Conservation (phyloP, 2,113 vertebrate genomes). For the Myotis davidii region DNA sequence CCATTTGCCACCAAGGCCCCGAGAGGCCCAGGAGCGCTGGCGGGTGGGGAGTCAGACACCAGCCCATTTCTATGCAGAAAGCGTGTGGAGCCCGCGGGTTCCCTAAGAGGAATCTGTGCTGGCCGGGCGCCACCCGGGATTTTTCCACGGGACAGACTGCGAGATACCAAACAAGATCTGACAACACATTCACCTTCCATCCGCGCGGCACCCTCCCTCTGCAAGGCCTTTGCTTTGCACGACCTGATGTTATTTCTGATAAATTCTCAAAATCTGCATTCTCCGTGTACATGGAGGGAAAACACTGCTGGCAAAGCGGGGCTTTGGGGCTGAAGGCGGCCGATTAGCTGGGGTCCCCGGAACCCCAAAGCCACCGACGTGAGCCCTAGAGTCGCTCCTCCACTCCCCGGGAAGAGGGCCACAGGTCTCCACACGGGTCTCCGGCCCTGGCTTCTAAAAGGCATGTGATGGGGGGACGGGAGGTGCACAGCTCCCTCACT, state of each 20-base stretch:
- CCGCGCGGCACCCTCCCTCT: slow-evolving; percentile 18
- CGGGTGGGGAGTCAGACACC: fast-evolving
- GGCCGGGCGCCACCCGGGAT: neutral
- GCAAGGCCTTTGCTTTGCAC: slow-evolving; percentile 59
- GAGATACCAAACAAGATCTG: slow-evolving; percentile 26
- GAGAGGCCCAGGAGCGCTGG: neutral
- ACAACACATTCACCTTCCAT: slow-evolving; percentile 59
- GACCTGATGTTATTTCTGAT: slow-evolving; percentile 59
- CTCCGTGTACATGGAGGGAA: neutral
- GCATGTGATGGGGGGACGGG: neutral
- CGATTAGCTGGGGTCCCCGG: neutral
- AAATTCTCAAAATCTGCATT: slow-evolving; percentile 60
- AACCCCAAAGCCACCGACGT: neutral
- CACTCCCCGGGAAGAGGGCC: neutral
- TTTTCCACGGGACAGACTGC: slow-evolving; percentile 51
- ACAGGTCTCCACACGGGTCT: slow-evolving; percentile 28
- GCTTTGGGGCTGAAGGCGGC: neutral
- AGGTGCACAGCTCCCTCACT: neutral
- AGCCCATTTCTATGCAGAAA: neutral
- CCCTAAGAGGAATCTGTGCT: slow-evolving; percentile 8
- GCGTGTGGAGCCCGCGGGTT: neutral
- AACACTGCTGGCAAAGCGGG: neutral
- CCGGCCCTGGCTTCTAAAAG: slow-evolving; percentile 49
- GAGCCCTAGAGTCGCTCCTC: slow-evolving; percentile 37
- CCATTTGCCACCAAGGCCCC: neutral